Base-by-base conservation (phyloP, 2,113 vertebrate genomes). In the Nanorana parkeri region DNA sequence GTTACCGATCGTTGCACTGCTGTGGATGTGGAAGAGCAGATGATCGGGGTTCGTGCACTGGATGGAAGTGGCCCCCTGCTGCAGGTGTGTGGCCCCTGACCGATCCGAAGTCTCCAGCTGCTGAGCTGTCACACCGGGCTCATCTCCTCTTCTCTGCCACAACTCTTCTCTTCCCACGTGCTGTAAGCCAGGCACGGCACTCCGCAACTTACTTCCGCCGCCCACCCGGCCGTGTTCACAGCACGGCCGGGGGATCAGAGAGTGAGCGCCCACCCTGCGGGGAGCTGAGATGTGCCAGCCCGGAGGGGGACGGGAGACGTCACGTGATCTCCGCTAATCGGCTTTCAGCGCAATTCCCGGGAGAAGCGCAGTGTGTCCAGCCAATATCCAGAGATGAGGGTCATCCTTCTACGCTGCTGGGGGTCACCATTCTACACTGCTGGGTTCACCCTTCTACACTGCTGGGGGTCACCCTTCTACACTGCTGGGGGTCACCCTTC, bases 271-370 rank as follows among this genome's bases (percentile, higher is more conserved):
- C 21, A 17, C 85, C 36, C 64, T 0, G 71, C 26, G 71, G 55
- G 84, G 63, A 63, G 74, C 74, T 66, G 84, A 54, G 85, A 64
- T 85, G 61, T 74, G 85, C 87, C 56, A 23, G n/a, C n/a, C n/a
- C n/a, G n/a, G n/a, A n/a, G n/a, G 86, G 87, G 91, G 92, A 91
- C 92, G 93, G 92, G 89, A 90, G 92, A 90, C 78, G 89, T 91
- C 92, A 92, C 92, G 90, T 87, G 90, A 84, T 87, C 87, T 91
- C 91, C 91, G 84, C 84, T 95, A 96, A 96, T 92, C 95, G 88
- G 95, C 94, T 96, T 95, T 92, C 87, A 90, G 90, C 90, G 84
- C 84, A 88, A 87, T 91, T 90, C 91, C 95, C 94, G 93, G 92
- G 94, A 92, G 92, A 93, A 6, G 20, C 55, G 55, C 55, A 58